These are phyloP conservation scores for Rhopalosiphum nymphaeae DNA, from an alignment of 2,888 invertebrate genomes.

Conservation along the genomic window DNA sequence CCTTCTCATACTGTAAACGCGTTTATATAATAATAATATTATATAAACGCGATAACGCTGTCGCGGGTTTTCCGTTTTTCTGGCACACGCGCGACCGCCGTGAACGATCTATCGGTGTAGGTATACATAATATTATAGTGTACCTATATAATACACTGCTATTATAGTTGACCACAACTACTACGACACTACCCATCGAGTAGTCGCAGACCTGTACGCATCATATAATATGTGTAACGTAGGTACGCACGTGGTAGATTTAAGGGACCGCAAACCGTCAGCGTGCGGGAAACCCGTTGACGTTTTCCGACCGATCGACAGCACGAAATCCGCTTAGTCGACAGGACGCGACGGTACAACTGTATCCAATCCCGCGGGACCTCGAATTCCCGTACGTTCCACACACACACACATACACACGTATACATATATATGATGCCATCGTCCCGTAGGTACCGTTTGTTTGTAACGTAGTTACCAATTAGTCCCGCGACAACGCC, in stretches of 20 bases:
- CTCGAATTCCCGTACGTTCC: not conserved
- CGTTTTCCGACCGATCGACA: not conserved
- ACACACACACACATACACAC: too few relatives aligned
- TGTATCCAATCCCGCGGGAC: not conserved
- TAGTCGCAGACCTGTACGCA: too few relatives aligned
- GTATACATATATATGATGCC: too few relatives aligned
- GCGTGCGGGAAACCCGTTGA: not conserved
- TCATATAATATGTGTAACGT: too few relatives aligned
- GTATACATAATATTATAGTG: too few relatives aligned
- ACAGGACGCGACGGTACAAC: not conserved
- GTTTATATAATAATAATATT: not conserved
- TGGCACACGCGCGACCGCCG: not conserved
- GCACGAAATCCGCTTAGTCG: not conserved
- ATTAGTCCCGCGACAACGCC: not conserved
- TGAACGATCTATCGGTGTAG: not conserved
- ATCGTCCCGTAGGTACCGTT: not conserved
- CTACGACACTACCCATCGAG: too few relatives aligned
- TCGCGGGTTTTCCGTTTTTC: not conserved
- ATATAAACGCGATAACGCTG: too few relatives aligned
- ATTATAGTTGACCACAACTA: too few relatives aligned
- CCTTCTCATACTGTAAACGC: not conserved
- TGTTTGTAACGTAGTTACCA: not conserved
- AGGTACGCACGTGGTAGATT: too few relatives aligned
- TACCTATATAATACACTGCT: too few relatives aligned
- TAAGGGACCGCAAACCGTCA: not conserved